Base-by-base conservation (phyloP, 2,113 vertebrate genomes). In the Varanus salvator region DNA sequence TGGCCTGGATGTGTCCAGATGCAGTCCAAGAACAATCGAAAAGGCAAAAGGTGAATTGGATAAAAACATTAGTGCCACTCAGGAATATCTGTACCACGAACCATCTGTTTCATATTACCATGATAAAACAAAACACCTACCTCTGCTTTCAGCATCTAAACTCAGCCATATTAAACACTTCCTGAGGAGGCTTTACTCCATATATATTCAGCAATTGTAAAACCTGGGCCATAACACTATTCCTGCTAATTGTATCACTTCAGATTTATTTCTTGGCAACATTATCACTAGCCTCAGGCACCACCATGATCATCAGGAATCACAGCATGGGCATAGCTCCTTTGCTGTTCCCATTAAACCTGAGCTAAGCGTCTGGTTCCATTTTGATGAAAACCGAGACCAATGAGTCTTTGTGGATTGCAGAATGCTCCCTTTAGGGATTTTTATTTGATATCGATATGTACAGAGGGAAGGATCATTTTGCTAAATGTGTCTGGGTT, bases 191-290 rank as follows among this genome's bases (percentile, higher is more conserved):
- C 93, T 95, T 92, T 84, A 44, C 64, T 92, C 44, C n/a, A 29
- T 85, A 75, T 93, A 60, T 88, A 60, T 74, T 50, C 54, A 95
- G 80, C 92, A 91, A 91, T 87, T 87, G 92, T 92, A 87, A 96
- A 95, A 94, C 92, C 93, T 93, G 91, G 69, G 74, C n/a, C 0
- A 0, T 93, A 95, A 94, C 89, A 94, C 85, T 92, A 92, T 93
- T 77, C 86, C 83, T 90, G 92, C 94, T 95, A 96, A 96, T 96
- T 96, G 89, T 95, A 96, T 94, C 91, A 90, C 92, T 92, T 92
- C 95, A 95, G 94, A 96, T 96, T 96, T 96, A 96, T 96, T 96
- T 95, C 93, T 91, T 88, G 92, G 93, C 93, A 91, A 91, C 94
- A 94, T 94, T 95, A 95, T 86, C 92, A 92, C 94, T 96, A 92